Evolutionary conservation across 2,797 vertebrate genomes (phyloP), one percentile per base, ranked within the genome.

Genomic region (Tapera naevia): DNA sequence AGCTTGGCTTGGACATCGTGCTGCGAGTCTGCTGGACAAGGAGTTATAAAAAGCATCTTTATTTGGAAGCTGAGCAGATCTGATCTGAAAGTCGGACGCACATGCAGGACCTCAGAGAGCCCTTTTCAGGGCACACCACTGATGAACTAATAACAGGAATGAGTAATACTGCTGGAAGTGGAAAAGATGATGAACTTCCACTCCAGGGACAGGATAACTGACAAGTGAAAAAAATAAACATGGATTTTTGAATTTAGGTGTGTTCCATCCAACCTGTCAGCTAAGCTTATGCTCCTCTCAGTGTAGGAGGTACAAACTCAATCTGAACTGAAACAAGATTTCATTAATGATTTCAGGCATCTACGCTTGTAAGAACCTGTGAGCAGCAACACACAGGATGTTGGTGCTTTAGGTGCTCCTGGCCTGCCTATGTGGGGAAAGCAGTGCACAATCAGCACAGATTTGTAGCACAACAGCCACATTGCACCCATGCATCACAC

Each of bases 1-100:
- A 96, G 94, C 89, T 75, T 41, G 57, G 50, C 3, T 51, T 45
- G 57, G 91, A 61, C 43, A 41, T 41, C 93, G 95, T 79, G 86
- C 87, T 90, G 89, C 0, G 89, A 83, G 73, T 53, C 66, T 91
- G 84, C 86, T 76, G 95, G 92, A 79, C 91, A 41, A 27, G 3
- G 8, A 22, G 85, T 9, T 21, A 79, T 25, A 45, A 93, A 91
- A 90, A 94, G 76, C 76, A 79, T 80, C 94, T 94, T 84, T 76
- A 70, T 93, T 90, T 93, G 93, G 93, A 86, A 88, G 70, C 91
- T 81, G 85, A 88, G 74, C 82, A 93, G 82, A 51, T 46, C 60
- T 61, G 76, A 88, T 25, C 71, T 50, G 92, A 12, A 67, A 78
- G 87, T 16, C 4, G 0, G 79, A 57, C 57, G 88, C 65, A 79